Conservation (phyloP, 1,140 invertebrate genomes). For the Euura lappo region DNA sequence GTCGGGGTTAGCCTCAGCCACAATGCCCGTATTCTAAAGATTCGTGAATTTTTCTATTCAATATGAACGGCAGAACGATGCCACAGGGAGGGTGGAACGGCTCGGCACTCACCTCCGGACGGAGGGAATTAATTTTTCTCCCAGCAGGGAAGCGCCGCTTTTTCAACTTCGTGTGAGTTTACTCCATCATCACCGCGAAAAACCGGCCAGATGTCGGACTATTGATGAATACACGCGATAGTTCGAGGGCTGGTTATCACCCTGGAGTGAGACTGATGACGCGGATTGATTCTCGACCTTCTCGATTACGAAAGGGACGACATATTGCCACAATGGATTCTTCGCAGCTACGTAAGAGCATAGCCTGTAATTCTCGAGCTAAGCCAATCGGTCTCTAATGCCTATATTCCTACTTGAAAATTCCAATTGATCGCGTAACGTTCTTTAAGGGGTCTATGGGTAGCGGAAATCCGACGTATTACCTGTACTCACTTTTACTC, state of each 20-base stretch:
- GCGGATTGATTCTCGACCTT: too few species aligned
- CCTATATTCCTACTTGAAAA: background rate
- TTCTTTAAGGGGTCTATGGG: background rate
- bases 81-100: too few species aligned
- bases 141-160: background rate
- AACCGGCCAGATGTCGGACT: background rate
- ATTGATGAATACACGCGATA: background rate
- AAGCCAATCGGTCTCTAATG: too few species aligned
- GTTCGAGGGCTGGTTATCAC: too few species aligned
- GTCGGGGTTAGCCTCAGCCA: background rate
- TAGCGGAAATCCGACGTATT: background rate
- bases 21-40: background rate
- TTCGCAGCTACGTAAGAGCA: background rate
- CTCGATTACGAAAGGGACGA: too few species aligned
- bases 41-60: conserved; percentile 1
- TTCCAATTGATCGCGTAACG: background rate
- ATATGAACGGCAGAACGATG: background rate
- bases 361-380: background rate
- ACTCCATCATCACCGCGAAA: background rate
- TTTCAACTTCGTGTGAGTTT: background rate
- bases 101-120: background rate
- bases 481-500: background rate
- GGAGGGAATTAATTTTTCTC: conserved; percentile 5
- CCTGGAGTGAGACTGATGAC: too few species aligned
- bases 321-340: background rate